Base-by-base conservation (phyloP, 2,888 invertebrate species). In the Melieria omissa region DNA sequence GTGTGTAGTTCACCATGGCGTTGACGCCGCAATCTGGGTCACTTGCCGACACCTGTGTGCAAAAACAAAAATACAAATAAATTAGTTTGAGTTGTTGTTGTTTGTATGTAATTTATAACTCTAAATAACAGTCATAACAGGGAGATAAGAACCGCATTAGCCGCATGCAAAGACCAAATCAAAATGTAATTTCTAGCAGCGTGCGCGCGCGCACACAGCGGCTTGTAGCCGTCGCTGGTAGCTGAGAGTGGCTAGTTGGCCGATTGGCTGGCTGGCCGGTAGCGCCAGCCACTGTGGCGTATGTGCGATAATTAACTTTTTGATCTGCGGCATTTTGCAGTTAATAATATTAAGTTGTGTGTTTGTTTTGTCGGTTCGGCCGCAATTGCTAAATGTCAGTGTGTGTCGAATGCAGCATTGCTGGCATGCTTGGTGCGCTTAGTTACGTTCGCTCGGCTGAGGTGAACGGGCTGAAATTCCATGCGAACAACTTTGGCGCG, bases 11-110 rank as follows among this genome's bases (percentile, higher is more conserved):
- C 74, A 97, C 96, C 89, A 96, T 93, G 1, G 96, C 95, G 86
- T 96, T 97, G 64, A 96, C 93, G 9, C 98, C 98, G 84, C 98
- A 98, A 88, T 98, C 98, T 9, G 97, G 96, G 88, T 98, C 98
- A 77, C 95, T 95, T 3, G 98, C 98, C 75, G 95, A 93, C 83
- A 98, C 96, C 98, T 98, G 91, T 45, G 62, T 49, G 46, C 9
- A 52, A 14, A 14, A 52, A 44, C 10, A n/a, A 12, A 44, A 41
- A 42, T 29, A 8, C 14, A 42, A 16, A 12, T 54, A 42, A 12
- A 16, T 8, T n/a, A 41, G 29, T 29, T 29, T 29, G 29, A 29
- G 47, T 45, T 42, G 45, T 10, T 45, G n/a, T 44, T 14, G 9
- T 8, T 62, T 5, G 8, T 9, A 46, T 10, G 16, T 45, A 29